These are phyloP conservation scores for Vannuccia rotundouncinata DNA, from an alignment of 2,888 invertebrate species.

Conservation along the genomic window DNA sequence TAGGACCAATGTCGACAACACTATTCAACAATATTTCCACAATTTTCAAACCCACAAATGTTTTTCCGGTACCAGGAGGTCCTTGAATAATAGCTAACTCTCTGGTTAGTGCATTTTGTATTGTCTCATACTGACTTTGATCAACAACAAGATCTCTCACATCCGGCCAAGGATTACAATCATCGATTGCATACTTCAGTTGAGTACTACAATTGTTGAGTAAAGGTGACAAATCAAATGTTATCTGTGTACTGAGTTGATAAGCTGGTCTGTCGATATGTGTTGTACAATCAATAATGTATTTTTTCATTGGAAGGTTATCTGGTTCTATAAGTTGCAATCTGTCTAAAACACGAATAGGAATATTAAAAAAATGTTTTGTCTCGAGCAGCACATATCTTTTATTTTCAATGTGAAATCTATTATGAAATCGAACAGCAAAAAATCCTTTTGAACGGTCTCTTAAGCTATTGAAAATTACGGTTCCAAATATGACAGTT, in stretches of 20 bases:
- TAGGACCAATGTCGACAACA: constrained; percentile 57
- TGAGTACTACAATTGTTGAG: background rate
- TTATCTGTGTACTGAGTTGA: constrained; percentile 41
- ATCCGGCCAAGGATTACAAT: background rate
- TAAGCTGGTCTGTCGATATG: constrained; percentile 56
- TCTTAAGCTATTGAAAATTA: background rate
- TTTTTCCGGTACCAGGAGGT: constrained; percentile 81
- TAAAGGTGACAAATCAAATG: background rate
- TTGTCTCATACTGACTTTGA: background rate
- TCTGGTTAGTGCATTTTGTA: constrained; percentile 24
- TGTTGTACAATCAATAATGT: constrained; percentile 62
- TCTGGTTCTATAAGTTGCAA: constrained; percentile 61
- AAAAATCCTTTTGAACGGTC: background rate
- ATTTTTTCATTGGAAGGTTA: constrained; percentile 65
- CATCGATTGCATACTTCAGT: background rate
- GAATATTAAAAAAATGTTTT: constrained; percentile 71
- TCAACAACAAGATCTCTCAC: background rate
- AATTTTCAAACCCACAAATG: constrained; percentile 70
- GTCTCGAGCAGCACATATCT: constrained; percentile 10
- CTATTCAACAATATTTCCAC: constrained; percentile 57
- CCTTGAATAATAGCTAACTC: constrained; percentile 49
- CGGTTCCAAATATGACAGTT: background rate
- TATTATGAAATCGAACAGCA: background rate
- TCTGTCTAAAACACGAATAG: constrained; percentile 66
- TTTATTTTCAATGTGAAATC: background rate